Percentiles rank a stretch among this genome's conserved stretches.
Evolutionary conservation across 2,797 vertebrate genomes (phyloP).

Genomic region (Echeneis naucrates): DNA sequence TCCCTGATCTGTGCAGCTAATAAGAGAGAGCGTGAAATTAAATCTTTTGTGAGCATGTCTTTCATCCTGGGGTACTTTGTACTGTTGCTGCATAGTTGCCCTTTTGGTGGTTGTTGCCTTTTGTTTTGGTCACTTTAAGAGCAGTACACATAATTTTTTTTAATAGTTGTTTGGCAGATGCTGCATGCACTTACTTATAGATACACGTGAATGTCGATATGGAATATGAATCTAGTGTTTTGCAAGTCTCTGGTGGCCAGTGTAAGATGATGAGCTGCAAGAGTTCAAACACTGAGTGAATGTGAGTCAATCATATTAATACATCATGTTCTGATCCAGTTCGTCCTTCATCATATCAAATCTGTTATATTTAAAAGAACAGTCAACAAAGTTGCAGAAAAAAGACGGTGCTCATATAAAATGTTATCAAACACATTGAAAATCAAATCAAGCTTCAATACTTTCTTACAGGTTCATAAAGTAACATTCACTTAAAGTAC

Average conservation of each 20-base stretch:
- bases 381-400: too few species aligned
- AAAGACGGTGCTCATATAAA: too few species aligned
- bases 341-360: background rate
- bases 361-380: background rate
- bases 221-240: background rate
- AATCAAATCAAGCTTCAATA: too few species aligned
- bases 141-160: background rate
- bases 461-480: too few species aligned
- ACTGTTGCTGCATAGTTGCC: constrained; percentile 41
- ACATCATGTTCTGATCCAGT: constrained; percentile 2
- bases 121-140: constrained; percentile 28
- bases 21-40: constrained; percentile 54
- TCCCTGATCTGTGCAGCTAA: constrained; percentile 41
- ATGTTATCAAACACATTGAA: too few species aligned
- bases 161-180: background rate
- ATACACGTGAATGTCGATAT: background rate
- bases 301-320: background rate
- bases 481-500: too few species aligned
- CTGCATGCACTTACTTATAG: background rate
- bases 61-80: constrained; percentile 61
- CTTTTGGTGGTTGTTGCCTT: constrained; percentile 30
- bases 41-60: constrained; percentile 66
- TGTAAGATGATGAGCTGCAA: background rate
- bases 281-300: background rate
- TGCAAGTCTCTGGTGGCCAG: background rate